These are phyloP conservation scores for Drosophila lutescens DNA, from an alignment of 2,888 invertebrate genomes.

Conservation along the genomic window DNA sequence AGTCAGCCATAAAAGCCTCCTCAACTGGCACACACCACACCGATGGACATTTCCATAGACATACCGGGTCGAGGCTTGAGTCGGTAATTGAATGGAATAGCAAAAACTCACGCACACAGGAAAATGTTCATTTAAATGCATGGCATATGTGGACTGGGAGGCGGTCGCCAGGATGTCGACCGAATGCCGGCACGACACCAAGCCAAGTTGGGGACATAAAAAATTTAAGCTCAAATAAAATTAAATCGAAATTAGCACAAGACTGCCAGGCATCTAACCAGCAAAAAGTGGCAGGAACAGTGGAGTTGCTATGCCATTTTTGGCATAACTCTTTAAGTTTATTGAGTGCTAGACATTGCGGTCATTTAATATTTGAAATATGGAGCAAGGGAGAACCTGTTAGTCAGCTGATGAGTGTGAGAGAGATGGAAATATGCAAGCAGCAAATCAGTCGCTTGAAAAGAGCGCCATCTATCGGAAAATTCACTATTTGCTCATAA, in stretches of 20 bases:
- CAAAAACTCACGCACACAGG: constrained; percentile 56
- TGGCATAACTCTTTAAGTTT: neutral
- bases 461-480: too few species aligned
- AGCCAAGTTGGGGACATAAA: constrained; percentile 53
- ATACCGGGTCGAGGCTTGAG: constrained; percentile 49
- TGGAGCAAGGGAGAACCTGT: too few species aligned
- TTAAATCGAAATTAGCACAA: constrained; percentile 68
- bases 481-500: too few species aligned
- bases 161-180: constrained; percentile 13
- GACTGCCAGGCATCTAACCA: constrained; percentile 24
- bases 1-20: constrained; percentile 50
- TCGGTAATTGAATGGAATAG: constrained; percentile 73
- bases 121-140: constrained; percentile 72
- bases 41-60: constrained; percentile 12
- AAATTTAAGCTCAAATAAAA: constrained; percentile 45
- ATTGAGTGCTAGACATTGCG: neutral
- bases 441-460: too few species aligned
- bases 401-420: too few species aligned
- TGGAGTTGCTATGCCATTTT: neutral
- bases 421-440: too few species aligned
- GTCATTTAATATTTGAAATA: neutral
- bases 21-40: constrained; percentile 2
- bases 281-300: constrained; percentile 6
- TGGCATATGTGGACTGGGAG: constrained; percentile 19
- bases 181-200: constrained; percentile 23